Conservation (phyloP, 2,888 invertebrate genomes). For the Drepana falcataria region DNA sequence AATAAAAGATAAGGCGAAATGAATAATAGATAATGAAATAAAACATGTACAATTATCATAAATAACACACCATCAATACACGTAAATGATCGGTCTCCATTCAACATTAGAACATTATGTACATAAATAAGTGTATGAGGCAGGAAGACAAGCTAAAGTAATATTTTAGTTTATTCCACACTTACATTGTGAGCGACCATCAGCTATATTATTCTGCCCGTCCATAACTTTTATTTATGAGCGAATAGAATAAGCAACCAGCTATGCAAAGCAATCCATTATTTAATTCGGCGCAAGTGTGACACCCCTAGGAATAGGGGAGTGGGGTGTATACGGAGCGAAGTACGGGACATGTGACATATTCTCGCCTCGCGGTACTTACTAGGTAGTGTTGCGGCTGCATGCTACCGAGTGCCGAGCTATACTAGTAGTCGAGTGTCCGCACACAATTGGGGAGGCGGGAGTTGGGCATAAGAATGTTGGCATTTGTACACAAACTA, state of each 20-base stretch:
- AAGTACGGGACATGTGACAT: constrained; percentile 53
- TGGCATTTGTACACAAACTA: neutral
- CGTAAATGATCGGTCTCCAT: no score
- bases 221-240: constrained; percentile 17
- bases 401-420: constrained; percentile 35
- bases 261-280: constrained; percentile 52
- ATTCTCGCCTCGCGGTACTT: constrained; percentile 62
- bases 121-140: no score
- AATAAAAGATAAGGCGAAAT: no score
- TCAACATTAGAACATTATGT: no score
- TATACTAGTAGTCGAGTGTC: constrained; percentile 56
- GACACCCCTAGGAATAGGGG: constrained; percentile 35
- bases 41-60: no score
- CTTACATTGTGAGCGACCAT: neutral
- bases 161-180: no score
- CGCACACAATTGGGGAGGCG: constrained; percentile 31
- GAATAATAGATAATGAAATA: no score
- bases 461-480: neutral
- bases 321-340: constrained; percentile 25
- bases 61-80: no score
- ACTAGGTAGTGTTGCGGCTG: constrained; percentile 48
- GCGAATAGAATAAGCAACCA: constrained; percentile 37
- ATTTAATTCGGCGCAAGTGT: constrained; percentile 48
- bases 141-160: no score
- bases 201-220: neutral